These are phyloP conservation scores for Tamias sibiricus DNA, from an alignment of 2,113 vertebrate species.

Conservation along the genomic window DNA sequence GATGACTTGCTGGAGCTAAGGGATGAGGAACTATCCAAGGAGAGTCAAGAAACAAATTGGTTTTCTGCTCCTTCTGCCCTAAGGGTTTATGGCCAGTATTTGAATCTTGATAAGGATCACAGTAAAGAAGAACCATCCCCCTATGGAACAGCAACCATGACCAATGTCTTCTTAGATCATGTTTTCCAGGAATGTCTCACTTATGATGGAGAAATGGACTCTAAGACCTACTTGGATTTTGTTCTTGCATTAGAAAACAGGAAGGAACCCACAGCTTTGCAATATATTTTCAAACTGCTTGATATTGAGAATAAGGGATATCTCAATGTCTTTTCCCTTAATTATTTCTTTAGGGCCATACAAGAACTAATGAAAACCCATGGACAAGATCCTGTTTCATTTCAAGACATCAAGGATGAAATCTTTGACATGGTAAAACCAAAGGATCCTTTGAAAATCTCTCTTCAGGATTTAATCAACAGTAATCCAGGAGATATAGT, in stretches of 20 bases:
- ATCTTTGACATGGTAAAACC: slow-evolving; percentile 99
- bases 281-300: slow-evolving; percentile 98
- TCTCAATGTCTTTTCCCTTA: slow-evolving; percentile 98
- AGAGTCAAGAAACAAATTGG: slow-evolving; percentile 99
- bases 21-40: slow-evolving; percentile 98
- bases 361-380: slow-evolving; percentile 99
- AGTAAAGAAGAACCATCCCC: slow-evolving; percentile 99
- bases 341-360: slow-evolving; percentile 99
- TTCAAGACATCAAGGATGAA: slow-evolving; percentile 99
- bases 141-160: slow-evolving; percentile 97
- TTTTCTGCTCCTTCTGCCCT: slow-evolving; percentile 98
- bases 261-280: slow-evolving; percentile 98
- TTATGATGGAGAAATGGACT: slow-evolving; percentile 99
- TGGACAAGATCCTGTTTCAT: slow-evolving; percentile 96
- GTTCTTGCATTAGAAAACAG: slow-evolving; percentile 98
- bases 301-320: slow-evolving; percentile 98
- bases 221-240: slow-evolving; percentile 99
- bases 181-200: slow-evolving; percentile 99
- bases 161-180: slow-evolving; percentile 95
- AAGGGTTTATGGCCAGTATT: slow-evolving; percentile 97
- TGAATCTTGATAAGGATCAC: slow-evolving; percentile 98
- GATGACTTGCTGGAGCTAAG: slow-evolving; percentile 98
- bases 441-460: slow-evolving; percentile 96
- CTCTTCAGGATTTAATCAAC: slow-evolving; percentile 97
- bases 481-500: slow-evolving; percentile 98